A percentile compares a stretch with the other conserved stretches of the same genome.
Evolutionary conservation across 2,888 invertebrate species (phyloP).

Genomic region (Aleiodes alternator): DNA sequence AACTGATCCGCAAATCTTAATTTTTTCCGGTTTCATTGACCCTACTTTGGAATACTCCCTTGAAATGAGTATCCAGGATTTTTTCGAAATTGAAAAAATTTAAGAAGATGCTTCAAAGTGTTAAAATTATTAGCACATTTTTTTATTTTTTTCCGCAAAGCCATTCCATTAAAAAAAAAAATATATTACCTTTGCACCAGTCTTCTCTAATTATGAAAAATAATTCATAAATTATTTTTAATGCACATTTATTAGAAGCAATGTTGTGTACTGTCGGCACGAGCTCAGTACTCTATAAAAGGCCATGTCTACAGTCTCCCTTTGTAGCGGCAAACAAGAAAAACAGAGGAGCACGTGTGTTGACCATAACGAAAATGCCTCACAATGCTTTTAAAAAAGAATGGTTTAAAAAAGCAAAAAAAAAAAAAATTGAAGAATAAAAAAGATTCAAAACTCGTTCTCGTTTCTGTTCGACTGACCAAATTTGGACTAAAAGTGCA

Average conservation of each 20-base stretch:
- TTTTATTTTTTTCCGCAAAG: too few relatives aligned
- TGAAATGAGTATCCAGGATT: too few relatives aligned
- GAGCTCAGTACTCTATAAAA: slow-evolving; percentile 42
- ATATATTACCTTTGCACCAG: too few relatives aligned
- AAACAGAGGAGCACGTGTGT: slow-evolving; percentile 42
- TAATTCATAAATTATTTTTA: neutral
- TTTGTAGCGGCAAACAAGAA: slow-evolving; percentile 34
- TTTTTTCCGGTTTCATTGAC: too few relatives aligned
- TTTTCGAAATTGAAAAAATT: too few relatives aligned
- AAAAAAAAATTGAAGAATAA: slow-evolving; percentile 5
- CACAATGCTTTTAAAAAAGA: slow-evolving; percentile 17
- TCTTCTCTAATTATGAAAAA: neutral
- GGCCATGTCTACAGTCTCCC: slow-evolving; percentile 35
- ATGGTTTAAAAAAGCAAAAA: neutral
- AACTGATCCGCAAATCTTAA: too few relatives aligned
- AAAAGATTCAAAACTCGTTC: neutral
- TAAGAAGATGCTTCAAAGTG: neutral
- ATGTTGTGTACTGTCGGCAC: slow-evolving; percentile 29
- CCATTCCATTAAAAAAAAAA: too few relatives aligned
- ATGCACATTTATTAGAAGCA: slow-evolving; percentile 7
- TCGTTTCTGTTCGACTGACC: neutral
- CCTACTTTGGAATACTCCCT: too few relatives aligned
- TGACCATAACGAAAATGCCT: slow-evolving; percentile 29
- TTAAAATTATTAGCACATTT: neutral
- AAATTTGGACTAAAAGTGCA: neutral